phyloP scores from a whole-genome alignment of 2,113 vertebrate species.

The Myotis lucifugus region DNA sequence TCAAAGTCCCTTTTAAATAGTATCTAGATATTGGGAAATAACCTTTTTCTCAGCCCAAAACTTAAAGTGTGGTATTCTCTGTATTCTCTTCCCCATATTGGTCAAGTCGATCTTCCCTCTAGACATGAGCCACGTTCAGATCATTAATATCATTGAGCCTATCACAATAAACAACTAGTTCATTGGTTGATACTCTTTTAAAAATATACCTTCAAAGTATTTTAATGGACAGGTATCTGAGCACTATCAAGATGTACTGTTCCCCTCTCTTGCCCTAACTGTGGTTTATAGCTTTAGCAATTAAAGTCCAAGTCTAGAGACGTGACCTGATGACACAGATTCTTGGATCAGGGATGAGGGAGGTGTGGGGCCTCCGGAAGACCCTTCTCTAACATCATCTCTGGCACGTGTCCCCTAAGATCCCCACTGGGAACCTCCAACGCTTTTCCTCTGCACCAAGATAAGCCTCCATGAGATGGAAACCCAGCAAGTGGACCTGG shows the following conservation, averaged over 20 bases:
- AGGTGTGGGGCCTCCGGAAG: accelerated
- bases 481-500: constrained; percentile 41
- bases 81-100: background rate
- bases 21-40: background rate
- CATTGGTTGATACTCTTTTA: background rate
- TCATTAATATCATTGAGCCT: background rate
- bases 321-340: background rate
- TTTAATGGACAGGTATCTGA: background rate
- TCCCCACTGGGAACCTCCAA: background rate
- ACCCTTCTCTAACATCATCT: background rate
- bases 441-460: background rate
- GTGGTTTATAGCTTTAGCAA: background rate
- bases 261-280: background rate
- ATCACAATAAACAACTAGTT: background rate
- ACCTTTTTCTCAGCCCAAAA: background rate
- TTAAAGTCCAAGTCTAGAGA: background rate
- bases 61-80: accelerated
- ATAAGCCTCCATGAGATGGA: background rate
- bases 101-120: background rate
- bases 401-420: background rate
- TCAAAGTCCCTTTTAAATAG: background rate
- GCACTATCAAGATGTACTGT: too few species aligned
- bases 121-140: background rate
- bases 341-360: too few species aligned
- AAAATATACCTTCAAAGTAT: background rate